These are phyloP conservation scores for Silurus meridionalis DNA, from an alignment of 2,113 vertebrate genomes.

Conservation along the genomic window DNA sequence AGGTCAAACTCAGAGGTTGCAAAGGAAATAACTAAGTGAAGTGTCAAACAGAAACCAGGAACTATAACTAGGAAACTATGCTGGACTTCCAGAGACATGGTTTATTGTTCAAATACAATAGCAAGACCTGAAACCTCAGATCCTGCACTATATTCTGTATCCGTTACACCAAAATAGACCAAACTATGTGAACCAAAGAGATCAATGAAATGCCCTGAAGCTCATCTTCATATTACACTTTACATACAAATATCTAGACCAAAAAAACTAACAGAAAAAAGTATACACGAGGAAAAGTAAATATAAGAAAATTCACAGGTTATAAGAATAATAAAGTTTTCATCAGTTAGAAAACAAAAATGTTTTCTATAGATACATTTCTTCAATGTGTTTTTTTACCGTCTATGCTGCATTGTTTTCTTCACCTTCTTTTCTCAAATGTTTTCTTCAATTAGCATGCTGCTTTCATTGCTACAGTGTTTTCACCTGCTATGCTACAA, in stretches of 20 bases:
- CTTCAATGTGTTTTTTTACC: too few relatives aligned
- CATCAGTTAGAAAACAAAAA: not conserved
- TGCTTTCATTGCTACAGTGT: too few relatives aligned
- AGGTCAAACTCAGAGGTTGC: not conserved
- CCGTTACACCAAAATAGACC: not conserved
- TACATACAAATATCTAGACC: not conserved
- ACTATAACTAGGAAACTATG: not conserved
- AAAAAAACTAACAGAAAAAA: not conserved
- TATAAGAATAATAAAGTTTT: too few relatives aligned
- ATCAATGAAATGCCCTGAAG: not conserved
- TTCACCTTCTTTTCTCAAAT: too few relatives aligned
- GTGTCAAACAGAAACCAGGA: not conserved
- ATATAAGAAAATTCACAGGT: too few relatives aligned
- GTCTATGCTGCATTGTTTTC: too few relatives aligned
- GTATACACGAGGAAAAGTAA: too few relatives aligned
- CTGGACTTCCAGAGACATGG: not conserved
- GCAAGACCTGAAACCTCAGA: slow-evolving; percentile 2
- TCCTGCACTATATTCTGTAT: not conserved
- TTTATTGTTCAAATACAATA: not conserved
- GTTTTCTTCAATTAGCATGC: too few relatives aligned
- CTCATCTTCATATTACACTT: not conserved
- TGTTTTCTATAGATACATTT: too few relatives aligned
- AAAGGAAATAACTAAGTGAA: not conserved
- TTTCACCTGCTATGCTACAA: too few relatives aligned
- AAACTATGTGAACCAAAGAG: not conserved